Evolutionary conservation across 2,888 invertebrate species (phyloP).

Genomic region (Drosophila anomalipes): DNA sequence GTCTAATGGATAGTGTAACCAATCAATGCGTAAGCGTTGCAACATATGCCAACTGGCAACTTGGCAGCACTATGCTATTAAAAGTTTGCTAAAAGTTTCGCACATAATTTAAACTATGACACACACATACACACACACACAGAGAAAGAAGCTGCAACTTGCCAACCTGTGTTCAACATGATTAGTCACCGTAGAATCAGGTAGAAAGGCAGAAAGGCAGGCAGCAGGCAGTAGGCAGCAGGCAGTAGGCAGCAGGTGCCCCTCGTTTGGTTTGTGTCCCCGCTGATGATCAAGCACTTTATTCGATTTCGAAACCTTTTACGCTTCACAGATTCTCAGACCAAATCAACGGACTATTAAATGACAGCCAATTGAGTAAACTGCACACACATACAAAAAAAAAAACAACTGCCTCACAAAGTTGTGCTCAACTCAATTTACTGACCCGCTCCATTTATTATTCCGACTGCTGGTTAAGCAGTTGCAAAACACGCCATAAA

Average conservation of each 20-base stretch:
- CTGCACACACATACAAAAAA: background rate
- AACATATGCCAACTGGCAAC: constrained; percentile 54
- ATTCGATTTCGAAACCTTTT: constrained; percentile 24
- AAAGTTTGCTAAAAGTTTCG: constrained; percentile 74
- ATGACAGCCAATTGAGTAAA: constrained; percentile 35
- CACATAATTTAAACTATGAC: constrained; percentile 79
- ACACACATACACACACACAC: constrained; percentile 14
- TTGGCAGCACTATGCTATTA: constrained; percentile 67
- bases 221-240: constrained; percentile 8
- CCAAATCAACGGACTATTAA: constrained; percentile 15
- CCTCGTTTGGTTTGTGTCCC: constrained; percentile 2
- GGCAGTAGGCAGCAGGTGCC: constrained; percentile 26
- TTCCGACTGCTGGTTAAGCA: constrained; percentile 6
- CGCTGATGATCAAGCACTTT: constrained; percentile 66
- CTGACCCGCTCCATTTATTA: constrained; percentile 54
- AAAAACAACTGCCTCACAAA: constrained; percentile 17
- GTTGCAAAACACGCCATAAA: constrained; percentile 5
- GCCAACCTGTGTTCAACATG: constrained; percentile 43
- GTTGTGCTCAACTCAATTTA: constrained; percentile 33
- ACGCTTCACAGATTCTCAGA: constrained; percentile 5
- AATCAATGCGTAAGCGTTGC: constrained; percentile 67
- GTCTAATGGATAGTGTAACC: constrained; percentile 64
- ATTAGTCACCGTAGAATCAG: constrained; percentile 56
- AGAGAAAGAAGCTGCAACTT: constrained; percentile 24
- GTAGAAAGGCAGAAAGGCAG: constrained; percentile 1